These are phyloP conservation scores for Frankliniella fusca DNA, from an alignment of 2,888 invertebrate species.

Conservation along the genomic window DNA sequence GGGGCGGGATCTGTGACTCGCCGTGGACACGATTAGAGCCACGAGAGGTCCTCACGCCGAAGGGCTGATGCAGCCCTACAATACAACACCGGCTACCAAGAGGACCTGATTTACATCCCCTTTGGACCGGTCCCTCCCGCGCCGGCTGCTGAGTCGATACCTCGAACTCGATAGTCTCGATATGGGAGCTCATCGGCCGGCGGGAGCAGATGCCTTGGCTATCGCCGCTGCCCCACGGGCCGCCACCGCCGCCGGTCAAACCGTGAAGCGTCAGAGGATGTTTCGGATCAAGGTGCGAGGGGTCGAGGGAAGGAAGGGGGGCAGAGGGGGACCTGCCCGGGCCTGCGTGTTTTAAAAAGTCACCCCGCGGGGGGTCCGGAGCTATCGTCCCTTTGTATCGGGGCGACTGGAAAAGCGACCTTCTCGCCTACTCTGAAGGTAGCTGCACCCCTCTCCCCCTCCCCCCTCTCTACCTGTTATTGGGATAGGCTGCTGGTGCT, in stretches of 20 bases:
- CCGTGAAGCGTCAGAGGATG: conserved; percentile 8
- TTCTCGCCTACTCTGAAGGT: not conserved
- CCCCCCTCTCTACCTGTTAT: not conserved
- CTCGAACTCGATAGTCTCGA: not conserved
- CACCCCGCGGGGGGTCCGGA: conserved; percentile 8
- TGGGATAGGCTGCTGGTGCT: not conserved
- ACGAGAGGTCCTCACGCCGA: too few species aligned
- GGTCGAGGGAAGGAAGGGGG: not conserved
- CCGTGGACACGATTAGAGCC: too few species aligned
- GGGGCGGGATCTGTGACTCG: too few species aligned
- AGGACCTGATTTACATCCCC: too few species aligned
- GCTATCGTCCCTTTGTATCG: conserved; percentile 1
- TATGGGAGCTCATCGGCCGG: not conserved
- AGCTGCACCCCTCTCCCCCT: not conserved
- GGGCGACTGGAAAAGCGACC: not conserved
- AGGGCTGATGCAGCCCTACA: too few species aligned
- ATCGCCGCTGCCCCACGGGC: not conserved
- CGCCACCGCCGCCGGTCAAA: not conserved
- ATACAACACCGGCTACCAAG: too few species aligned
- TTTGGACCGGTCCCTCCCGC: too few species aligned
- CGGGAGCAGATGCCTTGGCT: not conserved
- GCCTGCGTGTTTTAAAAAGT: conserved; percentile 22
- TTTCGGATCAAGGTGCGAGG: conserved; percentile 23
- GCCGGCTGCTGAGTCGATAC: too few species aligned
- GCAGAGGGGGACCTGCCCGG: not conserved